Evolutionary conservation across 23 tunicate genomes (phyloP).

Genomic region (Phallusia fumigata): DNA sequence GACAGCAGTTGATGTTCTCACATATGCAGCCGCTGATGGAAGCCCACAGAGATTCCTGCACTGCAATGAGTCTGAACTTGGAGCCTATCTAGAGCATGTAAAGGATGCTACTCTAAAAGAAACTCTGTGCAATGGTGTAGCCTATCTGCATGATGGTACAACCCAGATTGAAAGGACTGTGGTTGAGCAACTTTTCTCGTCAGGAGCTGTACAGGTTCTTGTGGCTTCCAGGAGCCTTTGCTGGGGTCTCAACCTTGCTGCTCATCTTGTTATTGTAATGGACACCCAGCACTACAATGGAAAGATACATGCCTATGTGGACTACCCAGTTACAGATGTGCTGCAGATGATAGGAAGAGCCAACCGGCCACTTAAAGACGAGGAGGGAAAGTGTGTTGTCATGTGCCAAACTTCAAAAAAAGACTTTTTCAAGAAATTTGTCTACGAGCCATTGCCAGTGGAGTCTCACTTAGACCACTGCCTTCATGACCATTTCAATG

Average conservation of each 20-base stretch:
- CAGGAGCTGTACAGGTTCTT: slow-evolving; percentile 92
- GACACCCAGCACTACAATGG: slow-evolving; percentile 99
- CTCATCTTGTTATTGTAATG: slow-evolving; percentile 88
- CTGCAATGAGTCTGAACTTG: slow-evolving; percentile 83
- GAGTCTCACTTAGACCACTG: slow-evolving; percentile 94
- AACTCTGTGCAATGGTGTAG: slow-evolving; percentile 86
- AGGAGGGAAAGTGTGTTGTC: slow-evolving; percentile 96
- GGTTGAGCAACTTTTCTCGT: slow-evolving; percentile 76
- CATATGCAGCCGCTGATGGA: slow-evolving; percentile 95
- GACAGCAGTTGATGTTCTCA: slow-evolving; percentile 95
- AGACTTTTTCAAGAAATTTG: slow-evolving; percentile 96
- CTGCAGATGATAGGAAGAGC: slow-evolving; percentile 98
- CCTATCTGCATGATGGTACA: slow-evolving; percentile 96
- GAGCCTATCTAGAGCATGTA: slow-evolving; percentile 83
- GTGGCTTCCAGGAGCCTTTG: slow-evolving; percentile 83
- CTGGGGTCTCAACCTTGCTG: slow-evolving; percentile 82
- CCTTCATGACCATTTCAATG: slow-evolving; percentile 98
- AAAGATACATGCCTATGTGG: slow-evolving; percentile 91
- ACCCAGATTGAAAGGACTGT: slow-evolving; percentile 70
- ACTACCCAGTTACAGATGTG: slow-evolving; percentile 95
- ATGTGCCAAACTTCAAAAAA: slow-evolving; percentile 99
- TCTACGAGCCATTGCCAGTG: slow-evolving; percentile 97
- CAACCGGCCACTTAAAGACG: slow-evolving; percentile 83
- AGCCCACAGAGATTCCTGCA: slow-evolving; percentile 83
- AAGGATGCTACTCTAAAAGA: slow-evolving; percentile 88